Evolutionary conservation across 1,140 invertebrate genomes (phyloP).

Genomic region (Bradysia coprophila): DNA sequence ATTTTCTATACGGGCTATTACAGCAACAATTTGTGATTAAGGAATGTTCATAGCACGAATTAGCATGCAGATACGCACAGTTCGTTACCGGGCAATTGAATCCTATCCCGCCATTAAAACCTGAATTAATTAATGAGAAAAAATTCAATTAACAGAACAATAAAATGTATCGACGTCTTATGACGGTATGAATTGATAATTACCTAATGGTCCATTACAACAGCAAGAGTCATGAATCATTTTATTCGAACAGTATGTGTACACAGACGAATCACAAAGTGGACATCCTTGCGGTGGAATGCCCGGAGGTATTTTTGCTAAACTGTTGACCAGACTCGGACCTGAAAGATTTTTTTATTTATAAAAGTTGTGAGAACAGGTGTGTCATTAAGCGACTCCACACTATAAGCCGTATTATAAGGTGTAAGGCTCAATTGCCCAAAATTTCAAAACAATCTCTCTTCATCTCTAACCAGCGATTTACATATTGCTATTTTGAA

Average conservation of each 20-base stretch:
- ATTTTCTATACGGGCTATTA: constrained; percentile 25
- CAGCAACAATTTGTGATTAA: constrained; percentile 55
- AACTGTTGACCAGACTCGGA: background rate
- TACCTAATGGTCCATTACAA: constrained; percentile 38
- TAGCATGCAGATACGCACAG: constrained; percentile 52
- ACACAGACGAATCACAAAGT: constrained; percentile 52
- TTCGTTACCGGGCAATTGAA: constrained; percentile 40
- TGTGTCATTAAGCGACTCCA: no score
- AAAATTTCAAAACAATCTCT: no score
- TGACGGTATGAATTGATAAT: constrained; percentile 11
- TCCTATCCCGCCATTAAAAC: constrained; percentile 4
- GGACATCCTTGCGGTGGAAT: constrained; percentile 31
- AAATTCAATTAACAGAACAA: constrained; percentile 9
- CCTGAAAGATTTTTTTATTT: background rate
- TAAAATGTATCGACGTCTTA: no score
- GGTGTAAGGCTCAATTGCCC: no score
- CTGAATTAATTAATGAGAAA: constrained; percentile 5
- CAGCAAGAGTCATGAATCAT: constrained; percentile 56
- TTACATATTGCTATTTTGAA: no score
- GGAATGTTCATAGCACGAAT: constrained; percentile 47
- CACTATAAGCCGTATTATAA: no score
- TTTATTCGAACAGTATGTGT: constrained; percentile 51
- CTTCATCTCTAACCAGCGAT: no score
- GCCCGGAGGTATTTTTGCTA: background rate
- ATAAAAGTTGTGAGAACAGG: no score